These are phyloP conservation scores for Clistopyga incitator DNA, from an alignment of 2,888 invertebrate genomes.

Conservation along the genomic window DNA sequence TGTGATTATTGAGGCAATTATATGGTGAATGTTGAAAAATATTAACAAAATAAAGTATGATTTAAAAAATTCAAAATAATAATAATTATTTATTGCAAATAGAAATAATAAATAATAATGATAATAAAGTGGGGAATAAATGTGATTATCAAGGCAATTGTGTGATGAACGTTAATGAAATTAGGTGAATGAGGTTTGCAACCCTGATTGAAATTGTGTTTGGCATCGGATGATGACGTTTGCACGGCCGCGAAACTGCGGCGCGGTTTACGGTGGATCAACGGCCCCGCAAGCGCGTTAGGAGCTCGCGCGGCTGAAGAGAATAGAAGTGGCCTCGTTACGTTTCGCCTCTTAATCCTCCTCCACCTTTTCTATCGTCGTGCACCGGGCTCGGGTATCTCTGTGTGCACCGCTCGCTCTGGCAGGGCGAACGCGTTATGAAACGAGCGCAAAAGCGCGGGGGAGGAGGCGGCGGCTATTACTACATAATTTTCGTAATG, in stretches of 20 bases:
- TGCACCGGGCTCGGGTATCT: constrained; percentile 25
- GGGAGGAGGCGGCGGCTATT: constrained; percentile 55
- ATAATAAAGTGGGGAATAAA: too few species aligned
- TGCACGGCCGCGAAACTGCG: constrained; percentile 14
- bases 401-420: constrained; percentile 31
- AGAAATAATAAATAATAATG: too few species aligned
- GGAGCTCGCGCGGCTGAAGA: constrained; percentile 29
- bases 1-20: too few species aligned
- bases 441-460: constrained; percentile 54
- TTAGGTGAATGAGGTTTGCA: not conserved
- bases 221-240: constrained; percentile 15
- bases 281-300: constrained; percentile 54
- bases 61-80: too few species aligned
- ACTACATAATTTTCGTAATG: constrained; percentile 63
- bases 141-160: too few species aligned
- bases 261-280: constrained; percentile 54
- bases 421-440: constrained; percentile 59
- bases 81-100: too few species aligned
- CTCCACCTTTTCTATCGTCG: constrained; percentile 36
- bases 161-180: too few species aligned
- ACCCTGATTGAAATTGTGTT: constrained; percentile 30
- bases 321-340: constrained; percentile 64
- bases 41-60: too few species aligned
- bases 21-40: too few species aligned
- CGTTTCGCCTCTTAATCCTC: constrained; percentile 62